These are phyloP conservation scores for Furcifer pardalis DNA, from an alignment of 2,797 vertebrate genomes.

Conservation along the genomic window DNA sequence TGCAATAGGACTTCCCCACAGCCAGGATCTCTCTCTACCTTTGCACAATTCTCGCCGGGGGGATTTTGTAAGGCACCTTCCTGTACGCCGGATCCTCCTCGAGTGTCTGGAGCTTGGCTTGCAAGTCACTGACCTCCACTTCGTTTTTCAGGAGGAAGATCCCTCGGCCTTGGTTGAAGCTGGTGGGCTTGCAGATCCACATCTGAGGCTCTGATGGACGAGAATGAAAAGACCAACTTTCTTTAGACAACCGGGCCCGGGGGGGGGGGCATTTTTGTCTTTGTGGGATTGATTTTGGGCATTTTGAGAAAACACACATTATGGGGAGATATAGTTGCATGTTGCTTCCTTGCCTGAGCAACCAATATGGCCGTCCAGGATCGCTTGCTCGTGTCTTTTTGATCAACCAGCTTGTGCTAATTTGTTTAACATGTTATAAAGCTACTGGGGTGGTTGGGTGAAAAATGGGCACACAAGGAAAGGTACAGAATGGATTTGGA, in stretches of 20 bases:
- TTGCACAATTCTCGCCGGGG: conserved; percentile 83
- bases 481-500: neutral
- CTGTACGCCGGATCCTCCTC: conserved; percentile 58
- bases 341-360: too few species aligned
- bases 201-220: conserved; percentile 64
- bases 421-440: too few species aligned
- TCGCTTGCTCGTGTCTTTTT: too few species aligned
- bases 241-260: too few species aligned
- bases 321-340: too few species aligned
- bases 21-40: conserved; percentile 69
- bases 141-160: conserved; percentile 86
- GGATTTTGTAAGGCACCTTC: conserved; percentile 58
- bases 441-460: too few species aligned
- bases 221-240: too few species aligned
- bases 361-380: too few species aligned
- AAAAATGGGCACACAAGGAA: neutral
- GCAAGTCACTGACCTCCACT: conserved; percentile 76
- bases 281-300: too few species aligned
- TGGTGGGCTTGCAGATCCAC: conserved; percentile 92
- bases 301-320: too few species aligned
- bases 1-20: neutral
- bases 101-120: conserved; percentile 71
- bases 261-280: too few species aligned
- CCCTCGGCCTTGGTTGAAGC: conserved; percentile 87
- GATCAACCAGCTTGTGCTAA: too few species aligned